Base-by-base conservation (phyloP, 2,888 invertebrate species). In the Mellilla xanthometata region DNA sequence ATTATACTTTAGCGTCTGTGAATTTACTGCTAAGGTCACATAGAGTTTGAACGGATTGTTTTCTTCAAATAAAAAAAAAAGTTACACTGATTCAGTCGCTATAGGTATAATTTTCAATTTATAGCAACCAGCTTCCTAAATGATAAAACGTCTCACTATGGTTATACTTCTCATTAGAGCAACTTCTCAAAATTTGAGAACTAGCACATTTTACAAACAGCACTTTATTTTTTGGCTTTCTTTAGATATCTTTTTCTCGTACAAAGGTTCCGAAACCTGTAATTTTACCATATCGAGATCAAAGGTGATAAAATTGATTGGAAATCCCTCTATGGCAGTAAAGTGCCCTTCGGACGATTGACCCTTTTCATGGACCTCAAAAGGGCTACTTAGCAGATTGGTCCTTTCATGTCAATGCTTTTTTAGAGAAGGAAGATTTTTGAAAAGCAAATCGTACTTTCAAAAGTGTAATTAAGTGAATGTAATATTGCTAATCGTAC, bases 321-420 rank as follows among this genome's bases (percentile, higher is more conserved):
- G 72, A 73, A 75, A 72, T 61, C 46, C 27, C 44, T 52, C 60
- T 56, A 59, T 36, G 15, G 24, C 34, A 40, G 35, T 27, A 32
- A 40, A 39, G 26, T 35, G 22, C 34, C 61, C 60, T 68, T 72
- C 59, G 74, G 68, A 48, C 80, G 68, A 82, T 84, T 84, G 83
- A 83, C 80, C 83, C 81, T 80, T 78, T 76, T 68, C 67, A 67
- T 60, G 58, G 52, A 46, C 48, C 58, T 39, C 49, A 49, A 73
- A 69, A 73, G 68, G 66, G 81, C 83, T 81, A 87, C 86, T 87
- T 75, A 85, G 72, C 43, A 52, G 62, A 86, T 86, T 84, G 73
- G 76, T 73, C 76, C 75, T 83, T 87, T 85, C 74, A 79, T 78
- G 79, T 81, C 80, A 65, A 71, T 52, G 57, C 64, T 66, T 72